Conservation (phyloP, 2,113 vertebrate species). For the Pterocles orientalis region DNA sequence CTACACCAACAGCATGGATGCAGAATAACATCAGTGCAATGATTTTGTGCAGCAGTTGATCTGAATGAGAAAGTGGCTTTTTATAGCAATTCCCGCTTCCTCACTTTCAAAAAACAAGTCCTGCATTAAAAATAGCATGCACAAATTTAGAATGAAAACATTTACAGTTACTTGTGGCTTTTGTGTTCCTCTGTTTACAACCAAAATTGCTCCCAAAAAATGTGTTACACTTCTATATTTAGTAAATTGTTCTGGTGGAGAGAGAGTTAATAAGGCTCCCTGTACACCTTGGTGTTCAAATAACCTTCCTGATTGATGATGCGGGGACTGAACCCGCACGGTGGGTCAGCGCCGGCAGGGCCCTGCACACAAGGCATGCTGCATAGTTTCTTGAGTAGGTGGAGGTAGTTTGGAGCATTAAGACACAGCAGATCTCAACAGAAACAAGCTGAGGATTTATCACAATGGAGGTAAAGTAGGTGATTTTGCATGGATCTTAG, state of each 20-base stretch:
- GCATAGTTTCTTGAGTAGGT: background rate
- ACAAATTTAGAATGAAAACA: conserved; percentile 25
- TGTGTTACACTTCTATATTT: background rate
- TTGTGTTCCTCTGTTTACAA: conserved; percentile 71
- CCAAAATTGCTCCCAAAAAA: conserved; percentile 54
- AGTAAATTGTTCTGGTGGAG: background rate
- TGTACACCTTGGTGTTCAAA: conserved; percentile 5
- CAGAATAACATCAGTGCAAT: background rate
- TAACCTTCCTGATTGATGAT: conserved; percentile 51
- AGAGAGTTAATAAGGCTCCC: conserved; percentile 63
- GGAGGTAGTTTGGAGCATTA: background rate
- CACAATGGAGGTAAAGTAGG: background rate
- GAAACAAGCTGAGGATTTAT: background rate
- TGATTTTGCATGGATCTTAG: background rate
- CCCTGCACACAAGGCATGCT: background rate
- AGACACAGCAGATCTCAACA: background rate
- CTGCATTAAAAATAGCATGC: background rate
- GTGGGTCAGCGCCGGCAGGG: background rate
- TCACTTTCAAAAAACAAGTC: background rate
- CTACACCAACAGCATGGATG: fast-evolving
- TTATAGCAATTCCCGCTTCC: background rate
- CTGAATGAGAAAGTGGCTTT: background rate
- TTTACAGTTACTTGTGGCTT: conserved; percentile 51
- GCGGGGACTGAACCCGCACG: background rate
- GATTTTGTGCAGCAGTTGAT: background rate